phyloP scores from a whole-genome alignment of 2,888 invertebrate species.

The Drosophila basisetae region DNA sequence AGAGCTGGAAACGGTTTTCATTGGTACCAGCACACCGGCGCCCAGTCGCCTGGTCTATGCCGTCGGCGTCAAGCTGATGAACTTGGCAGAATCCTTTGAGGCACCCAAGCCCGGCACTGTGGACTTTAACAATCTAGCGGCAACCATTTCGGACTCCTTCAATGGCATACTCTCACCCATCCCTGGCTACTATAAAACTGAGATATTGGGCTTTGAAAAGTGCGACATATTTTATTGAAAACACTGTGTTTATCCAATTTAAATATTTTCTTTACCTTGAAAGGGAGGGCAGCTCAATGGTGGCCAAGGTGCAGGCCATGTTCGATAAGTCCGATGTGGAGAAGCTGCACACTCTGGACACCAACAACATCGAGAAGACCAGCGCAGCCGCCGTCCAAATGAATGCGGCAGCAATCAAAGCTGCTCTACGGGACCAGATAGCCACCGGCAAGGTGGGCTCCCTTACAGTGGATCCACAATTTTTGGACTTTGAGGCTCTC shows the following conservation, averaged over 20 bases:
- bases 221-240: slow-evolving; percentile 84
- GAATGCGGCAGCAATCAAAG: slow-evolving; percentile 85
- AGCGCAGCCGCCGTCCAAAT: slow-evolving; percentile 64
- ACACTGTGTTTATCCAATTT: neutral
- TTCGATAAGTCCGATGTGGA: slow-evolving; percentile 90
- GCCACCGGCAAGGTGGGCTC: slow-evolving; percentile 91
- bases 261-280: slow-evolving; percentile 20
- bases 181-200: slow-evolving; percentile 90
- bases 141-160: slow-evolving; percentile 88
- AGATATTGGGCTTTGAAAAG: slow-evolving; percentile 90
- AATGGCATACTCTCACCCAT: slow-evolving; percentile 87
- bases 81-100: slow-evolving; percentile 91
- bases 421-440: slow-evolving; percentile 89
- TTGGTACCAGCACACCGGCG: slow-evolving; percentile 87
- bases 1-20: slow-evolving; percentile 81
- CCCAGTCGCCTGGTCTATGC: slow-evolving; percentile 90
- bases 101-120: slow-evolving; percentile 90
- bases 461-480: slow-evolving; percentile 92
- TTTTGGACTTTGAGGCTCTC: slow-evolving; percentile 90
- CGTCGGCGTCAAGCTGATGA: slow-evolving; percentile 90
- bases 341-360: slow-evolving; percentile 86
- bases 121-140: slow-evolving; percentile 90
- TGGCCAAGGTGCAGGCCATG: slow-evolving; percentile 91
- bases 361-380: slow-evolving; percentile 62
- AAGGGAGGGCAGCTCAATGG: slow-evolving; percentile 88